A percentile compares a stretch with the other conserved stretches of the same genome.
Evolutionary conservation across 2,797 vertebrate species (phyloP).

Genomic region (Cryptoprocta ferox): DNA sequence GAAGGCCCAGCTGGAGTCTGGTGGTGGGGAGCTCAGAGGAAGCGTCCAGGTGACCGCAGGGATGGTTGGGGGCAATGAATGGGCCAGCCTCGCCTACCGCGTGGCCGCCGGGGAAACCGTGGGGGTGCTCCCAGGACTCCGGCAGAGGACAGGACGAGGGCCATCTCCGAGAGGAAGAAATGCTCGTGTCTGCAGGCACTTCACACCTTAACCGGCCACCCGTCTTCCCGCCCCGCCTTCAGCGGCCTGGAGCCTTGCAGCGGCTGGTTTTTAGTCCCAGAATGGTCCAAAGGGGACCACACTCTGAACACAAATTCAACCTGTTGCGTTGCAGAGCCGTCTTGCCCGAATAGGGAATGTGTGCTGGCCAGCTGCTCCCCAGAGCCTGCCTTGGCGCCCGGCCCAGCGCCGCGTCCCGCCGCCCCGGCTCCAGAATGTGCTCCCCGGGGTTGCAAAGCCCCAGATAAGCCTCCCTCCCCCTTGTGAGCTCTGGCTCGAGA

Average conservation of each 20-base stretch:
- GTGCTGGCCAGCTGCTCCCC: conserved; percentile 3
- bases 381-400: neutral
- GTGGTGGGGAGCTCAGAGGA: neutral
- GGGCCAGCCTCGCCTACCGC: neutral
- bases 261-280: neutral
- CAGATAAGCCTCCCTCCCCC: neutral
- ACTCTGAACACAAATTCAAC: neutral
- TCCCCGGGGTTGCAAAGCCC: neutral
- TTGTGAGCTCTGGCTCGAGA: neutral
- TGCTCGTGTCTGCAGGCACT: neutral
- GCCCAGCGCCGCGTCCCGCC: neutral
- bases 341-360: conserved; percentile 75
- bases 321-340: conserved; percentile 1
- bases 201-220: neutral
- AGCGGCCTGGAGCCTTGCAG: neutral
- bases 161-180: neutral
- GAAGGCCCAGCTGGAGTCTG: neutral
- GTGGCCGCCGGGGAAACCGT: neutral
- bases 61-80: fast-evolving
- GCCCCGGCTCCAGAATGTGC: neutral
- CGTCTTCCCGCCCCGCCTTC: neutral
- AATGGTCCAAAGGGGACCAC: neutral
- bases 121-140: neutral
- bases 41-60: neutral
- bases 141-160: neutral